Evolutionary conservation across 1,140 invertebrate species (phyloP), one percentile per base, ranked within the genome.

Genomic region (Leptopilina boulardi): DNA sequence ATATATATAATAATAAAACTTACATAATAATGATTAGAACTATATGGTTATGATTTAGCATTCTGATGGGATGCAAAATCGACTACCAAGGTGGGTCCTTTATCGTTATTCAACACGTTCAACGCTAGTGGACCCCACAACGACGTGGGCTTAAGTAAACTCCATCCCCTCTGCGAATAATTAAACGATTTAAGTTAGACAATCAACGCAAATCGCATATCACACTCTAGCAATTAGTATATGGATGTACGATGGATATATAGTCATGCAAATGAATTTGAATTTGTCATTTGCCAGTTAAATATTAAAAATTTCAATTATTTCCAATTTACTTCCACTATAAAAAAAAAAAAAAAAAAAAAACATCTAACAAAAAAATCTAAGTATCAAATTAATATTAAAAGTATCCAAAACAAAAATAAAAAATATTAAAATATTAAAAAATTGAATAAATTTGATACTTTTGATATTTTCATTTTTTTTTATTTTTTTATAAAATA

Each of bases 81-180:
- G 72, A 75, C 71, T 30, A 83, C 26, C 11, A 26, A 66, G 2
- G 80, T 84, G 38, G 13, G 38, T 18, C 42, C 9, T 0, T 38
- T 80, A 23, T 74, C 73, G n/a, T 73, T 78, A 34, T 70, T 72
- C 51, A 51, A 30, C 2, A 21, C 23, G 71, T 71, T 26, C n/a
- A 59, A 74, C 23, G 54, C 26, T 9, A 82, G 73, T 6, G 90
- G 85, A 51, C 83, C 84, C 90, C 90, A 91, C 19, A 82, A 79
- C 42, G 80, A 75, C 34, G 87, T 82, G 18, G 88, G 85, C 74
- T 76, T 80, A 70, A 91, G 88, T 77, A 89, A 83, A 72, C 83
- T 86, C 47, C 42, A 54, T 75, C 87, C 86, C 41, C 76, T 79
- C 90, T 91, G 82, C 34, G 84, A 84, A 84, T 54, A 85, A 87